Evolutionary conservation across 1,140 invertebrate genomes (phyloP).

Genomic region (Andrena cerasifolii): DNA sequence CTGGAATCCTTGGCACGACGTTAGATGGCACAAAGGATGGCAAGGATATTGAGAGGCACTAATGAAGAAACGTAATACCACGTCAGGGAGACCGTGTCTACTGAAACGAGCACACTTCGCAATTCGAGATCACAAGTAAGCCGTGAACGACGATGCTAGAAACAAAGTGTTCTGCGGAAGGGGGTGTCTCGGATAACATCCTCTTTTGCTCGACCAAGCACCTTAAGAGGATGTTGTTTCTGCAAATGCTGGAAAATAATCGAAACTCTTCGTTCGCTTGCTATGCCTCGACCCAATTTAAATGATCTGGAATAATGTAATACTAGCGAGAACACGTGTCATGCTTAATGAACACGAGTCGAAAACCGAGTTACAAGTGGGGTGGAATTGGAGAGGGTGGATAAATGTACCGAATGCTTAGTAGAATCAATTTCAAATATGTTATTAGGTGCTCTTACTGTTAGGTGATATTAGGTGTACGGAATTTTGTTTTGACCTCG

Average conservation of each 20-base stretch:
- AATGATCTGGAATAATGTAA: too few relatives aligned
- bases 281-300: too few relatives aligned
- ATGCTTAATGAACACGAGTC: too few relatives aligned
- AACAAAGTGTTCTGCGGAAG: slow-evolving; percentile 1
- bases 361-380: too few relatives aligned
- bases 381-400: too few relatives aligned
- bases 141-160: neutral
- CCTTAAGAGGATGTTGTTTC: neutral
- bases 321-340: too few relatives aligned
- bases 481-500: too few relatives aligned
- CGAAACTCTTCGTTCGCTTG: neutral
- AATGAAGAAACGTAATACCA: slow-evolving; percentile 13
- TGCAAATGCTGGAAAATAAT: neutral
- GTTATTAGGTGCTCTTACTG: too few relatives aligned
- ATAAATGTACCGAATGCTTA: too few relatives aligned
- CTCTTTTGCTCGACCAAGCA: neutral
- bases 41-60: neutral
- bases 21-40: neutral
- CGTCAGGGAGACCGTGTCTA: neutral
- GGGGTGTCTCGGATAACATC: neutral
- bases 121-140: slow-evolving; percentile 2
- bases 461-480: too few relatives aligned
- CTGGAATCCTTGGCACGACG: slow-evolving; percentile 13
- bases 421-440: too few relatives aligned
- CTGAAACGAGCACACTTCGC: neutral